A percentile compares a stretch with the other conserved stretches of the same genome.
Evolutionary conservation across 2,113 vertebrate genomes (phyloP).

Genomic region (Crotalus helleri): DNA sequence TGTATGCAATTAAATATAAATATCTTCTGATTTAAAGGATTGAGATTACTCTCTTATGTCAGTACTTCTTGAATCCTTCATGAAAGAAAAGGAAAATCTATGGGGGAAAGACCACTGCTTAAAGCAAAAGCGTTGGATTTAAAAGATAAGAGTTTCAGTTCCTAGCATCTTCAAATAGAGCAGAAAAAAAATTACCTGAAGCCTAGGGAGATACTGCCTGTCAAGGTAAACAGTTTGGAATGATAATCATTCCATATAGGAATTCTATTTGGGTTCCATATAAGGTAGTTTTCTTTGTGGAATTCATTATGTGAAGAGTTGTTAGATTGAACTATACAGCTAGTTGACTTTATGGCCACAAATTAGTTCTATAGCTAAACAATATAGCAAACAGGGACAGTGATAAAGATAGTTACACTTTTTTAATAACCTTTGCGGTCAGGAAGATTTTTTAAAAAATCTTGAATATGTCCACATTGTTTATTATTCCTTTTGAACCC

Average conservation of each 20-base stretch:
- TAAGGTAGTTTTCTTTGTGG: conserved; percentile 10
- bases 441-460: conserved; percentile 23
- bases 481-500: conserved; percentile 20
- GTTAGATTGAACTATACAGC: conserved; percentile 56
- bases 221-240: neutral
- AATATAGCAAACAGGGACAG: conserved; percentile 58
- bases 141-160: neutral
- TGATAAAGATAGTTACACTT: conserved; percentile 53
- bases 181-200: neutral
- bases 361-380: conserved; percentile 67
- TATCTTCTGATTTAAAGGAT: neutral
- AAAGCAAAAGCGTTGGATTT: neutral
- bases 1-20: neutral
- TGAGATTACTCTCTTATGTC: neutral
- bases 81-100: neutral
- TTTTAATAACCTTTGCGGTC: conserved; percentile 34
- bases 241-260: neutral
- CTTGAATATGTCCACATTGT: conserved; percentile 19
- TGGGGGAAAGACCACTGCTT: neutral
- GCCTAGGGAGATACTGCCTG: neutral
- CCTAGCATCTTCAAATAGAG: neutral
- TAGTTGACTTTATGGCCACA: conserved; percentile 68
- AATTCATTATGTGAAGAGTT: conserved; percentile 51
- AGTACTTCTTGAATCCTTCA: neutral
- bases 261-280: neutral